These are phyloP conservation scores for Himalopsyche japonica DNA, from an alignment of 2,888 invertebrate genomes.

Conservation along the genomic window DNA sequence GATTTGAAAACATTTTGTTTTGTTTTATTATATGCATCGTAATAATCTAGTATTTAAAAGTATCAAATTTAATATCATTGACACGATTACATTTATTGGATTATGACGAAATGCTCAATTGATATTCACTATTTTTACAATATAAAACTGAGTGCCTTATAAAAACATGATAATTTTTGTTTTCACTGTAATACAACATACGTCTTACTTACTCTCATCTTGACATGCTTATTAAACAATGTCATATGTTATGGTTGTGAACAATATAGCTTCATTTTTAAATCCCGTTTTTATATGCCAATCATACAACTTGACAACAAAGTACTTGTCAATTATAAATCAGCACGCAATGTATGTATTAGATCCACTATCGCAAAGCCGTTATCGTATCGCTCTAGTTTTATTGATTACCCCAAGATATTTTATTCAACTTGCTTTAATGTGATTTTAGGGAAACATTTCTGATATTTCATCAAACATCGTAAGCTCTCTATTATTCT, in stretches of 20 bases:
- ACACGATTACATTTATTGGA: too few species aligned
- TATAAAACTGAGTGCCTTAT: too few species aligned
- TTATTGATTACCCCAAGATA: not conserved
- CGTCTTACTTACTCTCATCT: not conserved
- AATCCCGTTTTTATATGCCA: not conserved
- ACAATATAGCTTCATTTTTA: not conserved
- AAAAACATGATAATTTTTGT: too few species aligned
- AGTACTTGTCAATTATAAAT: not conserved
- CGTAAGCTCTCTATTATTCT: too few species aligned
- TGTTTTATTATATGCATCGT: too few species aligned
- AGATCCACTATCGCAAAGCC: not conserved
- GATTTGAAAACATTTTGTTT: too few species aligned
- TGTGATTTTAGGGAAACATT: not conserved
- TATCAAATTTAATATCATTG: too few species aligned
- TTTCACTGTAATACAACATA: too few species aligned
- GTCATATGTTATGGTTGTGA: not conserved
- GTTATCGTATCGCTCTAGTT: not conserved
- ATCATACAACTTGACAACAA: not conserved
- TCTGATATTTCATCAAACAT: too few species aligned
- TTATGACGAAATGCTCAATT: too few species aligned
- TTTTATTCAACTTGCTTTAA: not conserved
- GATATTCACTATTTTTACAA: too few species aligned
- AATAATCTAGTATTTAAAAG: too few species aligned
- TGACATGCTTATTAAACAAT: not conserved
- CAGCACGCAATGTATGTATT: not conserved